A percentile compares a stretch with the other conserved stretches of the same genome.
phyloP scores from a whole-genome alignment of 2,888 invertebrate species.

The Rhingia campestris region DNA sequence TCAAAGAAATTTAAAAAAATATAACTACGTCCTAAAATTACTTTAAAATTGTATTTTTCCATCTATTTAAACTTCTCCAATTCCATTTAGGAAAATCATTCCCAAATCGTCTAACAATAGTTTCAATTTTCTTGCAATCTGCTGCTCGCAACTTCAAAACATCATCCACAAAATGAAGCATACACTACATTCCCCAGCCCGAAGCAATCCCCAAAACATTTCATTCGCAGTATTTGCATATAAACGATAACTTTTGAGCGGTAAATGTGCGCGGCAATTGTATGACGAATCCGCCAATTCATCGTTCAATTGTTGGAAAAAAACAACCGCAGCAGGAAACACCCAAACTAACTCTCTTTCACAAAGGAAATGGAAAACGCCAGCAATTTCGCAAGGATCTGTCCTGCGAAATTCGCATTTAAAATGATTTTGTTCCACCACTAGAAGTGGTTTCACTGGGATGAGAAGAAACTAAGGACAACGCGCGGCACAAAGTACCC shows the following conservation, averaged over 20 bases:
- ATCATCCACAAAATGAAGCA: conserved; percentile 1
- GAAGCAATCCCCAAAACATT: conserved; percentile 31
- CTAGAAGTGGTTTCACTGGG: not conserved
- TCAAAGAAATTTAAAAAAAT: not conserved
- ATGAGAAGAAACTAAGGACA: not conserved
- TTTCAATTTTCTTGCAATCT: conserved; percentile 70
- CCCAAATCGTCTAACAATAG: conserved; percentile 60
- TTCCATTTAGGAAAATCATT: conserved; percentile 40
- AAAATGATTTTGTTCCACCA: conserved; percentile 56
- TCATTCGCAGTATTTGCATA: conserved; percentile 68
- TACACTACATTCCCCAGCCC: conserved; percentile 8
- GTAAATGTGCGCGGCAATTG: conserved; percentile 66
- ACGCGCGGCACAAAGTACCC: conserved; percentile 29
- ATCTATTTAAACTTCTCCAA: not conserved
- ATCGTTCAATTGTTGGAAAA: conserved; percentile 54
- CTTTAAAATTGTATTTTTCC: conserved; percentile 5
- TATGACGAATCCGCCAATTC: conserved; percentile 68
- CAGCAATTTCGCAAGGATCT: conserved; percentile 62
- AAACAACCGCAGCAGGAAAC: conserved; percentile 40
- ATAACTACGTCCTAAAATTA: not conserved
- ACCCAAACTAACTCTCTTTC: conserved; percentile 41
- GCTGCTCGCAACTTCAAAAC: conserved; percentile 4
- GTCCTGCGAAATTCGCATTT: conserved; percentile 60
- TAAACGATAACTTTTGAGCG: conserved; percentile 69
- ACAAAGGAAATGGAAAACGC: conserved; percentile 69